Evolutionary conservation across 2,888 invertebrate genomes (phyloP).

Genomic region (Aplocera efformata): DNA sequence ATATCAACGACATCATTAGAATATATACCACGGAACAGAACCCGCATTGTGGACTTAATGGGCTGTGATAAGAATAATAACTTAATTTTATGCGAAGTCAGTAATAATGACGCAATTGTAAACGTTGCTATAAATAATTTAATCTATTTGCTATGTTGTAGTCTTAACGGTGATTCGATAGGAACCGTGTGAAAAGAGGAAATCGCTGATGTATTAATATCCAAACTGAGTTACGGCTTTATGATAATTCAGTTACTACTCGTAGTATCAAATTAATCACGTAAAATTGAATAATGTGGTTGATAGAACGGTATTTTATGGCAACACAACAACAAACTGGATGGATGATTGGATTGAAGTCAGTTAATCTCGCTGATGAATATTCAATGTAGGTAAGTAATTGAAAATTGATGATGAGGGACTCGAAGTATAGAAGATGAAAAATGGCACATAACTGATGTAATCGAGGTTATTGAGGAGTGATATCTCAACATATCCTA

Average conservation of each 20-base stretch:
- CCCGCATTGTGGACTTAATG: slow-evolving; percentile 12
- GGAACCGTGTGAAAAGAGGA: slow-evolving; percentile 31
- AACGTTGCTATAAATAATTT: slow-evolving; percentile 22
- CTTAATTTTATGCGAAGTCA: slow-evolving; percentile 19
- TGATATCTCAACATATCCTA: too few species aligned
- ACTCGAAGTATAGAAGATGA: too few species aligned
- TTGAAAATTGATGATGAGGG: neutral
- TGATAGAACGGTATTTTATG: slow-evolving; percentile 8
- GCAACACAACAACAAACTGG: slow-evolving; percentile 6
- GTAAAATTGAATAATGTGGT: slow-evolving; percentile 17
- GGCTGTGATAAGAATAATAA: slow-evolving; percentile 23
- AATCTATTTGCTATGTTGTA: slow-evolving; percentile 18
- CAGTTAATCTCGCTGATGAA: neutral
- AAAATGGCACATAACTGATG: too few species aligned
- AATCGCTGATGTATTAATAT: slow-evolving; percentile 26
- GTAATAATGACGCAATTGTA: slow-evolving; percentile 19
- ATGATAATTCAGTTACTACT: slow-evolving; percentile 25
- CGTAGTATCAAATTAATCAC: slow-evolving; percentile 27
- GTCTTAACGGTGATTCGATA: slow-evolving; percentile 31
- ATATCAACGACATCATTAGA: slow-evolving; percentile 7
- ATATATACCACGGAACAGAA: slow-evolving; percentile 9
- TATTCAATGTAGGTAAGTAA: neutral
- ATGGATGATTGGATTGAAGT: too few species aligned
- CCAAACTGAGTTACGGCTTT: slow-evolving; percentile 25
- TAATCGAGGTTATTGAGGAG: too few species aligned